A percentile compares a stretch with the other conserved stretches of the same genome.
These are phyloP conservation scores for Cydia splendana DNA, from an alignment of 1,140 invertebrate species.

Conservation along the genomic window DNA sequence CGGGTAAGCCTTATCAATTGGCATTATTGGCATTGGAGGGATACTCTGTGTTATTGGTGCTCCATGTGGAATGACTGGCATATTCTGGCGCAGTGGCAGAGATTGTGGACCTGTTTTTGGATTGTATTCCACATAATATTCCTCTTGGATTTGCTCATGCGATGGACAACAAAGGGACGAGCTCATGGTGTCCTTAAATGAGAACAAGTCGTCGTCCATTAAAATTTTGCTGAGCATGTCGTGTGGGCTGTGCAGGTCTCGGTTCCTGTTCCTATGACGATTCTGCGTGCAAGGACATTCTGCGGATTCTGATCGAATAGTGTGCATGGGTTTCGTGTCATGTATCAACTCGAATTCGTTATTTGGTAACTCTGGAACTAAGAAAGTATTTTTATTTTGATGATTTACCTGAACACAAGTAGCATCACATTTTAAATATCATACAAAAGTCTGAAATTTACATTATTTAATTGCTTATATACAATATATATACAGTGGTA, in stretches of 20 bases:
- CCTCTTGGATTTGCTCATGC: slow-evolving; percentile 58
- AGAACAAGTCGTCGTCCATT: slow-evolving; percentile 55
- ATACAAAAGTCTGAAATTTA: too few relatives aligned
- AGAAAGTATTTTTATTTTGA: too few relatives aligned
- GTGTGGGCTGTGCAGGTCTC: slow-evolving; percentile 43
- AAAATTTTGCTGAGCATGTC: slow-evolving; percentile 62
- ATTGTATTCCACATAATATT: slow-evolving; percentile 58
- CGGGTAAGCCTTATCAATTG: neutral
- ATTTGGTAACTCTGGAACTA: slow-evolving; percentile 1
- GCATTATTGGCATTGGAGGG: neutral
- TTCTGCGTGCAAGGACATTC: slow-evolving; percentile 55
- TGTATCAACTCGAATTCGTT: neutral
- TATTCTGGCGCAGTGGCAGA: neutral
- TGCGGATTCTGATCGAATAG: slow-evolving; percentile 36
- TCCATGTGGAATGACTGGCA: neutral
- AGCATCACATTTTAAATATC: too few relatives aligned
- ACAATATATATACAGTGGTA: too few relatives aligned
- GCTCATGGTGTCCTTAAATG: slow-evolving; percentile 50
- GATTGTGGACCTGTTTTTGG: slow-evolving; percentile 41
- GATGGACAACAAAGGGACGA: slow-evolving; percentile 63
- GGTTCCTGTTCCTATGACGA: slow-evolving; percentile 42
- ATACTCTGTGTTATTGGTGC: neutral
- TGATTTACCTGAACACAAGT: too few relatives aligned
- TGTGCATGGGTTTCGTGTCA: neutral
- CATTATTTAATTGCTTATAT: too few relatives aligned